phyloP scores from a whole-genome alignment of 2,888 invertebrate genomes.

The Drosophila neotestacea region DNA sequence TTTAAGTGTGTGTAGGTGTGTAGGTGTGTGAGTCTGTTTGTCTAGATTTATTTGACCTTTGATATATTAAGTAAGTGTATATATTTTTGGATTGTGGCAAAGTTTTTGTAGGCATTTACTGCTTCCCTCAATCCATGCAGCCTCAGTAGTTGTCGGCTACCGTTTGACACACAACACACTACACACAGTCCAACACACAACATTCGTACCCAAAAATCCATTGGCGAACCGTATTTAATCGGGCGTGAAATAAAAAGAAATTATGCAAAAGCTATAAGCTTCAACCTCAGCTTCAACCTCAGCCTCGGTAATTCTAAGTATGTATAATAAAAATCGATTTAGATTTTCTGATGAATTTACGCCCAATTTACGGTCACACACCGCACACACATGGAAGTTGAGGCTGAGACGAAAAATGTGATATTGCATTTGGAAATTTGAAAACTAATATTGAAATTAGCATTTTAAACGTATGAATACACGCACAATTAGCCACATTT shows the following conservation, averaged over 20 bases:
- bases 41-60: slow-evolving; percentile 82
- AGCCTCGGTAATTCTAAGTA: slow-evolving; percentile 1
- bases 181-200: not conserved
- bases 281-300: slow-evolving; percentile 2
- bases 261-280: slow-evolving; percentile 70
- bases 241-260: slow-evolving; percentile 80
- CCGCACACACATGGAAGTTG: slow-evolving; percentile 3
- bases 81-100: slow-evolving; percentile 69
- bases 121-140: slow-evolving; percentile 12
- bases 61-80: slow-evolving; percentile 69
- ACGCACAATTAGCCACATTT: slow-evolving; percentile 79
- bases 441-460: slow-evolving; percentile 78
- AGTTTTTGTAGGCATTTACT: slow-evolving; percentile 41
- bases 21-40: slow-evolving; percentile 20
- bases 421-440: slow-evolving; percentile 64
- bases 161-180: slow-evolving; percentile 37
- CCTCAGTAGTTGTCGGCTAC: slow-evolving; percentile 28
- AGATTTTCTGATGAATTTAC: slow-evolving; percentile 71
- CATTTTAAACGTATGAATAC: slow-evolving; percentile 79
- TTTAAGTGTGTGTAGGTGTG: slow-evolving; percentile 7
- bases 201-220: not conserved
- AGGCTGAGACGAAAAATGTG: slow-evolving; percentile 21
- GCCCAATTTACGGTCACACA: slow-evolving; percentile 66
- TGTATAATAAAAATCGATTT: slow-evolving; percentile 65
- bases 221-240: slow-evolving; percentile 59